Evolutionary conservation across 2,797 vertebrate genomes (phyloP).

Genomic region (Coilia nasus): DNA sequence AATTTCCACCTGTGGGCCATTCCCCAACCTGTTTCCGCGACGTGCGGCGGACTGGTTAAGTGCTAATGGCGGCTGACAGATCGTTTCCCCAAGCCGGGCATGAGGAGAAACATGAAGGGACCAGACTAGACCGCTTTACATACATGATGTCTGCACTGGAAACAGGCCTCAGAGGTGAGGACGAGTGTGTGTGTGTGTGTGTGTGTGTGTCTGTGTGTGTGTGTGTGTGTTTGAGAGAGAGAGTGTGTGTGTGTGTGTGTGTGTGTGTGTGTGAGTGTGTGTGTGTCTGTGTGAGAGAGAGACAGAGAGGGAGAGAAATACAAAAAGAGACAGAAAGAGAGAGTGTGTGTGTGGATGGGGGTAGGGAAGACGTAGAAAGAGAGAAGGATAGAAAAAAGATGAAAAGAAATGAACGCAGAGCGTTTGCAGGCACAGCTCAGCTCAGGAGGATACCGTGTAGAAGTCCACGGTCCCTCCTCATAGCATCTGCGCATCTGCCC

Average conservation of each 20-base stretch:
- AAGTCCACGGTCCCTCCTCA: background rate
- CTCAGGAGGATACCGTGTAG: background rate
- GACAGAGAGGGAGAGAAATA: too few relatives aligned
- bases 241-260: too few relatives aligned
- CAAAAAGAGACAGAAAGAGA: background rate
- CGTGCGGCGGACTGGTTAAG: background rate
- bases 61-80: conserved; percentile 30
- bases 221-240: too few relatives aligned
- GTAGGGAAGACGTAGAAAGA: too few relatives aligned
- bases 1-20: background rate
- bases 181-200: background rate
- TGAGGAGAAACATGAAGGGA: background rate
- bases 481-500: background rate
- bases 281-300: too few relatives aligned
- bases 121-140: background rate
- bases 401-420: background rate
- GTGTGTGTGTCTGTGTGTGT: too few relatives aligned
- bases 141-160: background rate
- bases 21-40: background rate
- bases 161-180: background rate
- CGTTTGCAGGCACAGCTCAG: background rate
- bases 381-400: background rate
- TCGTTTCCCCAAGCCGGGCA: background rate
- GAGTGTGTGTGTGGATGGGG: too few relatives aligned
- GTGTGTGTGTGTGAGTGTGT: too few relatives aligned